These are phyloP conservation scores for Antigone vipio DNA, from an alignment of 2,113 vertebrate species.

Conservation along the genomic window DNA sequence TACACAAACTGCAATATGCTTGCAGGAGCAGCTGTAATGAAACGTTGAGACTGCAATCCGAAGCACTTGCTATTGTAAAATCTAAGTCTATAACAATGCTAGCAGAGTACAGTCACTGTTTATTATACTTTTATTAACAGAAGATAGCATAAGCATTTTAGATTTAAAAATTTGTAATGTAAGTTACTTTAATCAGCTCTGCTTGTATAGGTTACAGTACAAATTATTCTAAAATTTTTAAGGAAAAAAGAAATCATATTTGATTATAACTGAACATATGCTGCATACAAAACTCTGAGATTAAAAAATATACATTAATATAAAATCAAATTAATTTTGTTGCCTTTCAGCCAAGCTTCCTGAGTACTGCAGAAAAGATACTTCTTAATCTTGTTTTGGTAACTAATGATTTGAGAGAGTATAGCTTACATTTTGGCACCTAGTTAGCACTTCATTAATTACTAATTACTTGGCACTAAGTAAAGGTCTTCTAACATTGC, in stretches of 20 bases:
- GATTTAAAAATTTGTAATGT: background rate
- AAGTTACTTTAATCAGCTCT: background rate
- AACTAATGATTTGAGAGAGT: background rate
- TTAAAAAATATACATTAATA: background rate
- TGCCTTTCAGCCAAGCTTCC: background rate
- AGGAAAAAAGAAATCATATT: background rate
- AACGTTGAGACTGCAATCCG: background rate
- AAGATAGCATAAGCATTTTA: background rate
- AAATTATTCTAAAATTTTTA: background rate
- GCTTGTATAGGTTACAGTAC: background rate
- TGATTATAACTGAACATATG: background rate
- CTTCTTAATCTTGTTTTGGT: background rate
- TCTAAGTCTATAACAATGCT: background rate
- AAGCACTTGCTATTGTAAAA: background rate
- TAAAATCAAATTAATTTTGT: background rate
- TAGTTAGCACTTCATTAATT: constrained; percentile 8
- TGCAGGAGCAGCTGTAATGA: background rate
- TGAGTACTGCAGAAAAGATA: background rate
- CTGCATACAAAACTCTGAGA: background rate
- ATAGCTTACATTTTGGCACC: background rate
- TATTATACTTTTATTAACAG: background rate
- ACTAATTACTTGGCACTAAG: background rate
- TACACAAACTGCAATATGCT: background rate
- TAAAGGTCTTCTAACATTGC: background rate
- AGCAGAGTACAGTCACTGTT: background rate